Conservation (phyloP, 2,113 vertebrate genomes). For the Phocoena phocoena region DNA sequence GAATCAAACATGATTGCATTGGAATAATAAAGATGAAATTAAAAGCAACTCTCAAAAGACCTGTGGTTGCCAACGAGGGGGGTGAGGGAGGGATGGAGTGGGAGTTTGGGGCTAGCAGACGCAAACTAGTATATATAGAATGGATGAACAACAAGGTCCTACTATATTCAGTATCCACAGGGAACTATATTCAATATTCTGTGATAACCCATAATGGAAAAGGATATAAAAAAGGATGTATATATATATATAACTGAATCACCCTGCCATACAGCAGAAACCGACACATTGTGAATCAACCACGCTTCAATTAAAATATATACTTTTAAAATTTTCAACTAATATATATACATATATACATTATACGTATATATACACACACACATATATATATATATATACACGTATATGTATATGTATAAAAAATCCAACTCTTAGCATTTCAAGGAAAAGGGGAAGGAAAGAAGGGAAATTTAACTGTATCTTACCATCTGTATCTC, state of each 20-base stretch:
- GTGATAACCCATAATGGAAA: neutral
- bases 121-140: neutral
- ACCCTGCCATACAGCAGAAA: neutral
- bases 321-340: too few relatives aligned
- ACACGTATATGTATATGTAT: neutral
- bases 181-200: neutral
- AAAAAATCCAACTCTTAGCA: neutral
- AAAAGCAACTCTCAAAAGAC: neutral
- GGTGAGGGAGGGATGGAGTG: neutral
- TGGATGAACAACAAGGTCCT: neutral
- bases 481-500: neutral
- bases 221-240: neutral
- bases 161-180: neutral
- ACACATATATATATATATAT: too few relatives aligned
- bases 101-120: neutral
- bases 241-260: neutral
- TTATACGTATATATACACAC: neutral
- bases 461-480: neutral
- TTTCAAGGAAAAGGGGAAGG: neutral
- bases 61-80: neutral
- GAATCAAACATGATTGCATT: neutral
- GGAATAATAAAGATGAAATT: neutral
- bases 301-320: too few relatives aligned
- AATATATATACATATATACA: neutral
- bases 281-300: neutral